A percentile compares a stretch with the other conserved stretches of the same genome.
phyloP scores from a whole-genome alignment of 2,797 vertebrate species.

The Todus mexicanus region DNA sequence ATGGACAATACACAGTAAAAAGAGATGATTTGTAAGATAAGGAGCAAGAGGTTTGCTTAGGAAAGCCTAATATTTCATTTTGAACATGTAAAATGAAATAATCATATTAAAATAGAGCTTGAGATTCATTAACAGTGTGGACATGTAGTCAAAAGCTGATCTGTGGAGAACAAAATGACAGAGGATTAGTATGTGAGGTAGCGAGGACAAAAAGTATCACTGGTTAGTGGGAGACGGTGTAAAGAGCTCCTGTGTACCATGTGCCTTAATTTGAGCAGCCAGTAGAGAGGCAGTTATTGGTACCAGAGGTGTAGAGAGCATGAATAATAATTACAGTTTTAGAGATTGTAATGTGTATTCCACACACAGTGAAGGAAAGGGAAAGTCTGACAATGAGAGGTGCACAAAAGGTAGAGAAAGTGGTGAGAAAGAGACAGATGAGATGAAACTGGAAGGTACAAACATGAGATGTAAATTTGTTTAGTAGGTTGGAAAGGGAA shows the following conservation, averaged over 20 bases:
- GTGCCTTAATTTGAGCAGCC: background rate
- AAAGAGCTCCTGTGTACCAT: background rate
- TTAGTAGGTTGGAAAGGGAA: background rate
- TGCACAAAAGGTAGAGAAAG: background rate
- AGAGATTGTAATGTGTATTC: background rate
- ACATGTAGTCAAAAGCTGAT: background rate
- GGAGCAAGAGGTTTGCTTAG: background rate
- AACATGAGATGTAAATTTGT: background rate
- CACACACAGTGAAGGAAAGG: background rate
- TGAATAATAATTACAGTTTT: background rate
- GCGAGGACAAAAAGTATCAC: background rate
- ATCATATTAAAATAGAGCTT: background rate
- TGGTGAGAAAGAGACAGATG: background rate
- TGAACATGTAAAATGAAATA: background rate
- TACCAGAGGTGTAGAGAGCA: background rate
- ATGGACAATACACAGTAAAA: background rate
- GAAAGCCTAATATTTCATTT: background rate
- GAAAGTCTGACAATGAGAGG: background rate
- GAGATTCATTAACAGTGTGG: background rate
- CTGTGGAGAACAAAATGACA: background rate
- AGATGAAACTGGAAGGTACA: background rate
- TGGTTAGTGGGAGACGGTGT: background rate
- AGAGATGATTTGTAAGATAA: background rate
- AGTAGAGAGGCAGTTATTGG: background rate
- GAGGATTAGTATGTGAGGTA: accelerated